These are phyloP conservation scores for Orchestes rusci DNA, from an alignment of 2,888 invertebrate species.

Conservation along the genomic window DNA sequence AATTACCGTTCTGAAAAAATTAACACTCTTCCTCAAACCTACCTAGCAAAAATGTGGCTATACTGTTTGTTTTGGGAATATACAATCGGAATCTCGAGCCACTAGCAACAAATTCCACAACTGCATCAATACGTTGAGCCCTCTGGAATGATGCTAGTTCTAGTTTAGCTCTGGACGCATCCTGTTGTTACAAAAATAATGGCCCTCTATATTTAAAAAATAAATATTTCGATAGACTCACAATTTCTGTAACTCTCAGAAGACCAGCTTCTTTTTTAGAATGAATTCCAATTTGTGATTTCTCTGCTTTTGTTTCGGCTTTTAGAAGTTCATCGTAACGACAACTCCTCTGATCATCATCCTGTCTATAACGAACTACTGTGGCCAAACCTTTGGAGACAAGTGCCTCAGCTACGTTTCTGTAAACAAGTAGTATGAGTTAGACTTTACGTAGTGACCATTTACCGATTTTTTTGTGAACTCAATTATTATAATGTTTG, in stretches of 20 bases:
- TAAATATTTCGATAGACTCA: conserved; percentile 26
- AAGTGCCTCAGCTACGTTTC: conserved; percentile 90
- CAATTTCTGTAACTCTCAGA: conserved; percentile 84
- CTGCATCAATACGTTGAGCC: conserved; percentile 81
- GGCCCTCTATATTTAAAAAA: background rate
- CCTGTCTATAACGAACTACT: conserved; percentile 88
- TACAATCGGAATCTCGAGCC: conserved; percentile 91
- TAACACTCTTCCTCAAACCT: too few species aligned
- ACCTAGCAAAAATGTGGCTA: conserved; percentile 89
- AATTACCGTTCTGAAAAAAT: too few species aligned
- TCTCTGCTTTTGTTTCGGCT: conserved; percentile 89
- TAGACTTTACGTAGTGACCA: background rate
- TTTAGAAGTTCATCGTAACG: conserved; percentile 87
- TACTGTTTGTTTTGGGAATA: conserved; percentile 88
- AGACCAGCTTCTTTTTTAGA: conserved; percentile 80
- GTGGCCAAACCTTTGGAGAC: conserved; percentile 88
- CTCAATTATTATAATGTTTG: background rate
- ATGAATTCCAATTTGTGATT: conserved; percentile 75
- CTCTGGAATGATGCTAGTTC: conserved; percentile 91
- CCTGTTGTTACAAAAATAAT: conserved; percentile 42
- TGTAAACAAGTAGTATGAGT: conserved; percentile 38
- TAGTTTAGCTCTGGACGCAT: conserved; percentile 78
- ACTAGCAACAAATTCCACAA: conserved; percentile 95
- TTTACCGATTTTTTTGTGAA: background rate
- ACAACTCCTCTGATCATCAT: conserved; percentile 92